Base-by-base conservation (phyloP, 2,113 vertebrate genomes). In the Spermophilus dauricus region DNA sequence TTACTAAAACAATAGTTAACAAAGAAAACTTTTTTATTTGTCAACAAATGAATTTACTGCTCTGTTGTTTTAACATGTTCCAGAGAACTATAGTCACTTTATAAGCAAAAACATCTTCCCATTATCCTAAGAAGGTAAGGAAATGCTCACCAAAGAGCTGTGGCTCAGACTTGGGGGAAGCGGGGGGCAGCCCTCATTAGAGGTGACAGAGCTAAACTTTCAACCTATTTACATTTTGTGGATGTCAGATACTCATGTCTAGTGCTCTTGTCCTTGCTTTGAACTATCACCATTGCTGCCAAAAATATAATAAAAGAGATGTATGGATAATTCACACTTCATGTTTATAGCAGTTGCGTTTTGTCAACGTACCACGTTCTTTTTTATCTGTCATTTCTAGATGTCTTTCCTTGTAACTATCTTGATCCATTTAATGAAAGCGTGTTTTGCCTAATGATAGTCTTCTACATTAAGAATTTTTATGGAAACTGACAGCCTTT, bases 11-110 rank as follows among this genome's bases (percentile, higher is more conserved):
- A 90, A 90, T 87, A 89, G 82, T 73, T 86, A 86, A 78, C 75
- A 97, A 78, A 96, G 37, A 97, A 93, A 61, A 34, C 18, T 73
- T 95, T 98, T 98, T 91, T 96, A 70, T 26, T 96, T 97, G 69
- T 53, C 61, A 86, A 4, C 0, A 65, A 32, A 70, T 63, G 77
- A 98, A 96, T 92, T 63, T 86, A 91, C 96, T 97, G 69, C 28
- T 26, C 11, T 82, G 51, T 61, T 77, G 37, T 70, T 94, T 93
- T 73, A 93, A 83, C 61, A 5, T 53, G 93, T 97, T 93, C 24
- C 87, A 77, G 91, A 89, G 45, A 93, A 56, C 94, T 96, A 11
- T 89, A 83, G 87, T 83, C 34, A 92, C 81, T 92, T 93, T 73
- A 37, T 75, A 39, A 39, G 4, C 18, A 70, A 58, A 78, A 84